These are phyloP conservation scores for Ceryle rudis DNA, from an alignment of 2,797 vertebrate genomes.

Conservation along the genomic window DNA sequence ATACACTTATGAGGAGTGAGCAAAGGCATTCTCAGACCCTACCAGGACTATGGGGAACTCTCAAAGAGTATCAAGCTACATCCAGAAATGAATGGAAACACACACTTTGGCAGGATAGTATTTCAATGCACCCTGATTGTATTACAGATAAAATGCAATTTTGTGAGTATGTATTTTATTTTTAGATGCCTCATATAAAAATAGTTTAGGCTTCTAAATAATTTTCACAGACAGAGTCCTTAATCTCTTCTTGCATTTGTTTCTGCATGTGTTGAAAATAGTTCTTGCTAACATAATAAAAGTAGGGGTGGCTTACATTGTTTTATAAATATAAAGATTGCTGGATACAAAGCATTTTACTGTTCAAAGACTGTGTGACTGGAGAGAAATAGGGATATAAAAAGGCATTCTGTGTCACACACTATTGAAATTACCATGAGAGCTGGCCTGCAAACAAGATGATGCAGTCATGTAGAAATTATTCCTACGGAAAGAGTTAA, in stretches of 20 bases:
- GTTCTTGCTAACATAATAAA: background rate
- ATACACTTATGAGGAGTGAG: background rate
- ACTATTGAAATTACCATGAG: background rate
- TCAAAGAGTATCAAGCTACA: background rate
- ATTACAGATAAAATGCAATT: background rate
- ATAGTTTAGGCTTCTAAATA: background rate
- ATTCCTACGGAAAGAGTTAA: constrained; percentile 26
- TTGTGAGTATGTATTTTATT: background rate
- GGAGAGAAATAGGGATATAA: background rate
- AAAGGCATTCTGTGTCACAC: background rate
- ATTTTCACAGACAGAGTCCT: background rate
- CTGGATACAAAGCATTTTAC: background rate
- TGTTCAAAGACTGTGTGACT: background rate
- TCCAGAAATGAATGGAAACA: background rate
- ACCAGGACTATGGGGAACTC: background rate
- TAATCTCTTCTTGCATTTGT: background rate
- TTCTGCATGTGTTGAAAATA: background rate
- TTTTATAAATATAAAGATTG: background rate
- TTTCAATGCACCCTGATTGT: background rate
- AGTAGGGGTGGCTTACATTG: background rate
- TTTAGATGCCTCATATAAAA: background rate
- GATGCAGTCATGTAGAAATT: background rate
- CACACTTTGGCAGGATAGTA: background rate
- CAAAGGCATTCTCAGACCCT: background rate
- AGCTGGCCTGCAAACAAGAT: background rate